Percentiles rank a stretch among this genome's conserved stretches.
These are phyloP conservation scores for Chironomus tentans DNA, from an alignment of 2,888 invertebrate species.

Conservation along the genomic window DNA sequence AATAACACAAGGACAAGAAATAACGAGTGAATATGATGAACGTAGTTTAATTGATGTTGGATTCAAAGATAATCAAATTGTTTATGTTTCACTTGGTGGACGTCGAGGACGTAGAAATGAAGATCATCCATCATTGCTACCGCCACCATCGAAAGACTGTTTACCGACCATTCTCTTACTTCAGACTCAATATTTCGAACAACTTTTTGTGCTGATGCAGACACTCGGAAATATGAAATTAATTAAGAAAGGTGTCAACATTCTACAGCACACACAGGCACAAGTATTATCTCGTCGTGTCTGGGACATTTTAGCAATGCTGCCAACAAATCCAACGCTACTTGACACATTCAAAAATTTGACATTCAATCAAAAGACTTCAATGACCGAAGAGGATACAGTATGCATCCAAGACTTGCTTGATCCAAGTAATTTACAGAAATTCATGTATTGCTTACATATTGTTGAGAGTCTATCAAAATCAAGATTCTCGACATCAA, in stretches of 20 bases:
- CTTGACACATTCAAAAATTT: conserved; percentile 70
- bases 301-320: conserved; percentile 87
- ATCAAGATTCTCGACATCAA: conserved; percentile 34
- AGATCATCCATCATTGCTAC: conserved; percentile 78
- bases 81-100: conserved; percentile 82
- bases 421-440: conserved; percentile 83
- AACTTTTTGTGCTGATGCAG: conserved; percentile 83
- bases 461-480: conserved; percentile 69
- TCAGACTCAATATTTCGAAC: conserved; percentile 81
- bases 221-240: conserved; percentile 81
- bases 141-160: conserved; percentile 76
- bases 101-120: conserved; percentile 44
- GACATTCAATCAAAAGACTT: conserved; percentile 15
- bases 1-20: conserved; percentile 88
- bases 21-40: conserved; percentile 87
- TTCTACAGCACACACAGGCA: conserved; percentile 23
- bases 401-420: conserved; percentile 56
- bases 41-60: conserved; percentile 84
- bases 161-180: conserved; percentile 77
- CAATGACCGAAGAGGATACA: conserved; percentile 6
- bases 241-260: conserved; percentile 55
- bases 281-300: conserved; percentile 76
- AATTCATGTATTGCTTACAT: conserved; percentile 89
- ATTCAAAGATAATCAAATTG: conserved; percentile 88
- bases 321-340: conserved; percentile 82